Conservation (phyloP, 2,113 vertebrate genomes). For the Oenanthe oenanthe region DNA sequence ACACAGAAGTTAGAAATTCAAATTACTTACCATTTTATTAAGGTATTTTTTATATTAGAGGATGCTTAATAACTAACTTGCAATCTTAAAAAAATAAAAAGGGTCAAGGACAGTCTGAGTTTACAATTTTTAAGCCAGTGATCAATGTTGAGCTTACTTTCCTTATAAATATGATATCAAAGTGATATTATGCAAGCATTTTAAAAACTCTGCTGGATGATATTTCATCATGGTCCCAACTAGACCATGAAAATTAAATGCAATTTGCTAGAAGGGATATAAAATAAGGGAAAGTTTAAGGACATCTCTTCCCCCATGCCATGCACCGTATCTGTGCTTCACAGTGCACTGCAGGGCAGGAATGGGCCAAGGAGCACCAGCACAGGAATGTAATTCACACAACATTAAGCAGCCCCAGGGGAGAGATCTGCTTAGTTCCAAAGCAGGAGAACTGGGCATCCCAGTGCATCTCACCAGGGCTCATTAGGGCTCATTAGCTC, state of each 20-base stretch:
- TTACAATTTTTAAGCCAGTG: background rate
- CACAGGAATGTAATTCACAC: background rate
- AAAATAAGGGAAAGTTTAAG: background rate
- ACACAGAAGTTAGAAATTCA: background rate
- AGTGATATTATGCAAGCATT: background rate
- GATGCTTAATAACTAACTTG: background rate
- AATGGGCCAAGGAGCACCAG: background rate
- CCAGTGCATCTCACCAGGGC: background rate
- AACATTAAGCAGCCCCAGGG: background rate
- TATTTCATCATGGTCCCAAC: background rate
- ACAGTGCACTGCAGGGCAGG: background rate
- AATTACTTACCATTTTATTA: background rate
- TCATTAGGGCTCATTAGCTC: conserved; percentile 6
- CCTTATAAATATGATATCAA: background rate
- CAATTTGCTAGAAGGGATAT: background rate
- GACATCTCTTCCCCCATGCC: background rate
- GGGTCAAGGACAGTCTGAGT: background rate
- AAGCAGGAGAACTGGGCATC: background rate
- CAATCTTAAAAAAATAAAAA: background rate
- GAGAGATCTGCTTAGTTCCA: background rate
- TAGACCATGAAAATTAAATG: background rate
- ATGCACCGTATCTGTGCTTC: background rate
- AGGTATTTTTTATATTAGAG: background rate
- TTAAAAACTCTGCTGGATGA: background rate
- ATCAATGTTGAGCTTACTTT: background rate